A percentile compares a stretch with the other conserved stretches of the same genome.
phyloP scores from a whole-genome alignment of 2,888 invertebrate species.

The Nezara viridula region DNA sequence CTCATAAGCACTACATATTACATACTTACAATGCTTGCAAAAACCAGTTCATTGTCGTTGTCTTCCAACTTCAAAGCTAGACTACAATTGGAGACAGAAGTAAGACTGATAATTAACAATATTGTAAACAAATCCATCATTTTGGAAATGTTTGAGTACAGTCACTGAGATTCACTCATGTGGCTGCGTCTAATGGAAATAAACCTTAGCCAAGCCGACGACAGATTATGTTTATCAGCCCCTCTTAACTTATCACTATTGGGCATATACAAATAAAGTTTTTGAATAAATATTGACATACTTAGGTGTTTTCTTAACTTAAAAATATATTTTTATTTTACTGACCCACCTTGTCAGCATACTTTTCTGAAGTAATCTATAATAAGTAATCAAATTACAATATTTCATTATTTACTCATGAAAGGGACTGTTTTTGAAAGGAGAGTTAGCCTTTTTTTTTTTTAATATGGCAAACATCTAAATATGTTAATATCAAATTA shows the following conservation, averaged over 20 bases:
- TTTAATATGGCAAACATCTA: too few species aligned
- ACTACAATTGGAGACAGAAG: neutral
- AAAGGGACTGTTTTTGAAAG: too few species aligned
- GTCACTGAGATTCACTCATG: neutral
- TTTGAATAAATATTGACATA: neutral
- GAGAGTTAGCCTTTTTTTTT: too few species aligned
- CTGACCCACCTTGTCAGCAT: too few species aligned
- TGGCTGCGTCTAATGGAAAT: neutral
- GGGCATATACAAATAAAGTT: neutral
- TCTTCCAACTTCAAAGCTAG: neutral
- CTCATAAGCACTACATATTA: neutral
- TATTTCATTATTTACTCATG: too few species aligned
- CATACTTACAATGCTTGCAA: slow-evolving; percentile 25
- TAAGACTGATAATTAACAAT: neutral
- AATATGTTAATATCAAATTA: too few species aligned
- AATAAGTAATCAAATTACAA: too few species aligned
- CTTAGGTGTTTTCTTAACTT: neutral
- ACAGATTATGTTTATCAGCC: neutral
- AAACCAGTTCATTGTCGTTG: neutral
- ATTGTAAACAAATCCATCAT: neutral
- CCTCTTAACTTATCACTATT: neutral
- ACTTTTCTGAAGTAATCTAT: too few species aligned
- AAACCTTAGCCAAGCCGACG: neutral
- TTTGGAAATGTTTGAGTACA: neutral
- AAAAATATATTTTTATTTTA: too few species aligned